phyloP scores from a whole-genome alignment of 2,797 vertebrate genomes.

The Pampus argenteus region DNA sequence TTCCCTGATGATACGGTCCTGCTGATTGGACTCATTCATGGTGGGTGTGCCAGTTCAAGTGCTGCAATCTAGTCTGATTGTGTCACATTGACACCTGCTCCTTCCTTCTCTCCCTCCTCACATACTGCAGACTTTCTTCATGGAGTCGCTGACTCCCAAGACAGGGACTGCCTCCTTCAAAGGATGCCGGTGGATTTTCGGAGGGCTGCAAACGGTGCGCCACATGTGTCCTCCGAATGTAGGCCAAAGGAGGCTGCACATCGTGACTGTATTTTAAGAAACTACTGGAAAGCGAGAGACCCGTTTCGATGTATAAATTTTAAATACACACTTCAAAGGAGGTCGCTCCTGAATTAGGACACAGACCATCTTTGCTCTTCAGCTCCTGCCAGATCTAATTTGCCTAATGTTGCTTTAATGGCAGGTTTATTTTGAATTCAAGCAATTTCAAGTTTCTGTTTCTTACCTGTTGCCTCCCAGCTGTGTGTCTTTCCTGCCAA shows the following conservation, averaged over 20 bases:
- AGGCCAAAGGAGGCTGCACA: not conserved
- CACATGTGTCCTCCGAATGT: no score
- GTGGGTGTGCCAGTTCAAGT: slow-evolving; percentile 67
- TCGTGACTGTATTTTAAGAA: not conserved
- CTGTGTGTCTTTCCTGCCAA: slow-evolving; percentile 51
- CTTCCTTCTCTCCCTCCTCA: slow-evolving; percentile 38
- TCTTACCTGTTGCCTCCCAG: slow-evolving; percentile 53
- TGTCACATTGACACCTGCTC: slow-evolving; percentile 62
- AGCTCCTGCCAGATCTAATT: slow-evolving; percentile 25
- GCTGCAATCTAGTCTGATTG: slow-evolving; percentile 71
- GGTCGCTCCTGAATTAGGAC: slow-evolving; percentile 8
- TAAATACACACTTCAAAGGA: slow-evolving; percentile 1
- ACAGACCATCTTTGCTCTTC: slow-evolving; percentile 2
- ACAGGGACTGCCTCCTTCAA: not conserved
- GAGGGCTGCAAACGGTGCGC: not conserved
- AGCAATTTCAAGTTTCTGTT: slow-evolving; percentile 14
- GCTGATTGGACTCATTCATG: slow-evolving; percentile 72
- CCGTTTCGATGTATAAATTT: not conserved
- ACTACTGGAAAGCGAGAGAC: not conserved
- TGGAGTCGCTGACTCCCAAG: not conserved
- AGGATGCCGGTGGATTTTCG: slow-evolving; percentile 20
- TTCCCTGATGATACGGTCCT: slow-evolving; percentile 43
- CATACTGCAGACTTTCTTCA: slow-evolving; percentile 11
- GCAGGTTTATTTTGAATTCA: slow-evolving; percentile 25
- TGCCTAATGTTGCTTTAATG: slow-evolving; percentile 8